Evolutionary conservation across 2,797 vertebrate genomes (phyloP).

Genomic region (Galago senegalensis): DNA sequence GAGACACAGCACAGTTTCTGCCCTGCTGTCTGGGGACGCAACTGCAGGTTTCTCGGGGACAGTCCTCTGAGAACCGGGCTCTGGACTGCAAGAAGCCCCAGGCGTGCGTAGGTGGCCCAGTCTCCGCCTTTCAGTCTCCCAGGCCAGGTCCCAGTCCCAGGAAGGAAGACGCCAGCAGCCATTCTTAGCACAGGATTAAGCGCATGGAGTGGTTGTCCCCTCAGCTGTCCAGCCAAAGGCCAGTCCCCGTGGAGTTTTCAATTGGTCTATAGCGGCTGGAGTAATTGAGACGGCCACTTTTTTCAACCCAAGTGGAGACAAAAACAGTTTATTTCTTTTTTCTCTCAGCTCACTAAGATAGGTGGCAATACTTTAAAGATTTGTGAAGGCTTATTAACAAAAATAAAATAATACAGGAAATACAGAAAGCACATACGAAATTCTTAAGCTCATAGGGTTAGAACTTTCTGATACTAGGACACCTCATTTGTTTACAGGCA

Average conservation of each 20-base stretch:
- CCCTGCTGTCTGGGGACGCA: not conserved
- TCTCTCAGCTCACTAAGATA: not conserved
- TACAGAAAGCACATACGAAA: not conserved
- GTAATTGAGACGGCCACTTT: not conserved
- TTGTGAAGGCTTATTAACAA: not conserved
- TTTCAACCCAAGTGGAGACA: not conserved
- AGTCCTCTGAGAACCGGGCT: not conserved
- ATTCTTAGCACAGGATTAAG: not conserved
- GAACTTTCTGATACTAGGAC: not conserved
- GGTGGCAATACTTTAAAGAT: not conserved
- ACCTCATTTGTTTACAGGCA: not conserved
- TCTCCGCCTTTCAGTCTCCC: too few species aligned
- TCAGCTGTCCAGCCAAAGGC: not conserved
- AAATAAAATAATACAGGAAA: not conserved
- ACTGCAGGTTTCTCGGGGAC: not conserved
- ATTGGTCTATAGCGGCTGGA: not conserved
- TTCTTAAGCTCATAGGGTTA: not conserved
- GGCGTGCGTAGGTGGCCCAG: not conserved
- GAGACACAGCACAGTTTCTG: not conserved
- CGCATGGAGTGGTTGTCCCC: too few species aligned
- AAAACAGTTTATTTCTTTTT: not conserved
- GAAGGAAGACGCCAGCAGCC: not conserved
- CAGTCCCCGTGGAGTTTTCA: not conserved
- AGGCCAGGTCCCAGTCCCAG: fast-evolving
- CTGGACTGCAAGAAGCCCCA: too few species aligned